Base-by-base conservation (phyloP, 1,140 invertebrate genomes). In the Physella acuta region DNA sequence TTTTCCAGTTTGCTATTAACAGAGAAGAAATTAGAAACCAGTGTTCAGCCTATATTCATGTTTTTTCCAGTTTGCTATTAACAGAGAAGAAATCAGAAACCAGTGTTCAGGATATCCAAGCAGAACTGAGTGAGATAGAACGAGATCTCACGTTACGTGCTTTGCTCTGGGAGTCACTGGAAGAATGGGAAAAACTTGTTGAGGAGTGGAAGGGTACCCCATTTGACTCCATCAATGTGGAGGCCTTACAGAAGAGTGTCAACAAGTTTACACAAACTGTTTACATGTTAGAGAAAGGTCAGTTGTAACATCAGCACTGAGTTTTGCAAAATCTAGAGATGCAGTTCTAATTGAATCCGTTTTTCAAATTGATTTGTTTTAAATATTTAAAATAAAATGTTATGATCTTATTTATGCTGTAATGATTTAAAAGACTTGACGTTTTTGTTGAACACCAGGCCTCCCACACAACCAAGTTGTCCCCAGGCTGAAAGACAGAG, bases 401-500 rank as follows among this genome's bases (percentile, higher is more conserved):
- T 11, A n/a, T n/a, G n/a, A n/a, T n/a, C n/a, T 16, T 26, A n/a
- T 16, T 16, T 26, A 14, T 8, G 16, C 26, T n/a, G 53, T 56
- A 56, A 26, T 16, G 26, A n/a, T 28, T 16, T 56, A 14, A 56
- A n/a, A 14, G 16, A 17, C 39, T 24, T 61, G 59, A 1, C 24
- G 20, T 34, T n/a, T 44, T 28, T 67, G 52, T n/a, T n/a, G n/a
- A n/a, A n/a, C n/a, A n/a, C 30, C 56, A 84, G 81, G 84, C 52
- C 79, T 94, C 20, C 92, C 92, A 0, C 77, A 86, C 1, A 94
- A 94, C 82, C 88, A 92, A 71, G 90, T 94, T 36, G 87, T 94
- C 0, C 90, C 91, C 0, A 86, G 86, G 44, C 85, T 94, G 11
- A 92, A 91, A 78, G 88, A 90, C 69, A 90, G 90, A 56, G 92